Percentiles rank a stretch among this genome's conserved stretches.
phyloP scores from a whole-genome alignment of 2,888 invertebrate species.

The Hirtodrosophila confusa region DNA sequence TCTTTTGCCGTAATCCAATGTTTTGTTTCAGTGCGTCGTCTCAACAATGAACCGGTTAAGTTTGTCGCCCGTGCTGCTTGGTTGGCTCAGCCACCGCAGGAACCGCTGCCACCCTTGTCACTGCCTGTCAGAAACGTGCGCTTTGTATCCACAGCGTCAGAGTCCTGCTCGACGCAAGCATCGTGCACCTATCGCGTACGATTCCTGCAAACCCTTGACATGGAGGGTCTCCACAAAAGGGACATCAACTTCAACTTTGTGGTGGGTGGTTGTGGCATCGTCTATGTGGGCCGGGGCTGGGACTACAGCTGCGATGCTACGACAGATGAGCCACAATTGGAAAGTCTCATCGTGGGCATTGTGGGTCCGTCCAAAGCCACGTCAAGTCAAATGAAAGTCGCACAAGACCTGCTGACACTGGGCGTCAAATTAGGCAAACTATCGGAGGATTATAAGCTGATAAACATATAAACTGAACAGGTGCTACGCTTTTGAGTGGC shows the following conservation, averaged over 20 bases:
- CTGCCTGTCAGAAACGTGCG: conserved; percentile 48
- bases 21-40: conserved; percentile 47
- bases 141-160: conserved; percentile 40
- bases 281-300: conserved; percentile 91
- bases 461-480: conserved; percentile 85
- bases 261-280: conserved; percentile 90
- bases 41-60: conserved; percentile 60
- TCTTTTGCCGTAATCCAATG: not conserved
- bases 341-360: conserved; percentile 88
- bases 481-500: no score
- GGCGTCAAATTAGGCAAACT: conserved; percentile 87
- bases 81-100: conserved; percentile 61
- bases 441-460: conserved; percentile 87
- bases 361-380: conserved; percentile 86
- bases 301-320: conserved; percentile 86
- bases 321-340: conserved; percentile 2
- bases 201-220: conserved; percentile 88
- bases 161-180: conserved; percentile 53
- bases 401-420: conserved; percentile 86
- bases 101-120: conserved; percentile 19
- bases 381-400: conserved; percentile 85
- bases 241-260: conserved; percentile 92
- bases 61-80: conserved; percentile 57
- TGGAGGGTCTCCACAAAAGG: conserved; percentile 86
- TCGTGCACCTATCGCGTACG: conserved; percentile 86